Evolutionary conservation across 30 jellyfish, hydroid and myxozoan genomes (phyloP), one percentile per base, ranked within the genome.

Genomic region (Hydractinia echinata): DNA sequence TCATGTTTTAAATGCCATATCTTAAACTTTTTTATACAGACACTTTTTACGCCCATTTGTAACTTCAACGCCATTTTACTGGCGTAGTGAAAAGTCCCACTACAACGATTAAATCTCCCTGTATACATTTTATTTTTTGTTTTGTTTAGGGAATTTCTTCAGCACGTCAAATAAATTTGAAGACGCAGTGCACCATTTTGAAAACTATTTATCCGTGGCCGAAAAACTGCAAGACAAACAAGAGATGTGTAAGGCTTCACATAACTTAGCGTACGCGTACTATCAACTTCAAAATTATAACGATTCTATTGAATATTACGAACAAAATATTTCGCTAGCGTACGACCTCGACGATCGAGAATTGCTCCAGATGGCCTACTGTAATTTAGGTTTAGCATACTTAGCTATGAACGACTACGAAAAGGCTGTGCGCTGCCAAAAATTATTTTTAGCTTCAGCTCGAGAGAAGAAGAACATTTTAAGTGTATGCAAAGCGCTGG

Each of bases 381-480:
- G 96, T 76, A 87, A 93, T 51, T 80, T 93, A 54, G 99, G 99
- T 20, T 81, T 93, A 1, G 99, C 96, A 51, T 93, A 93, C 55
- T 68, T 87, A 8, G 99, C 96, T 11, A 72, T 77, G 20, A 66
- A 76, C 61, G 88, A 88, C 53, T 88, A 61, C 78, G 89, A 87
- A 61, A 88, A 85, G 61, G 99, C 99, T 9, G 95, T 89, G 4
- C 72, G 93, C 7, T 83, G 95, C 72, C 99, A 93, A 76, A 84
- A 93, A 74, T 82, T 84, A 48, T 88, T 87, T 67, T 81, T 93
- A 16, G 88, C 86, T 51, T 81, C 92, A 15, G 93, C 96, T 9
- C 81, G 87, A n/a, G 99, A 93, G 56, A 88, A 93, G 74, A 93
- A 88, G 79, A 88, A 87, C 58, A 88, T 81, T 0, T 81, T 73